These are phyloP conservation scores for Pyrocoelia pectoralis DNA, from an alignment of 2,888 invertebrate genomes.

Conservation along the genomic window DNA sequence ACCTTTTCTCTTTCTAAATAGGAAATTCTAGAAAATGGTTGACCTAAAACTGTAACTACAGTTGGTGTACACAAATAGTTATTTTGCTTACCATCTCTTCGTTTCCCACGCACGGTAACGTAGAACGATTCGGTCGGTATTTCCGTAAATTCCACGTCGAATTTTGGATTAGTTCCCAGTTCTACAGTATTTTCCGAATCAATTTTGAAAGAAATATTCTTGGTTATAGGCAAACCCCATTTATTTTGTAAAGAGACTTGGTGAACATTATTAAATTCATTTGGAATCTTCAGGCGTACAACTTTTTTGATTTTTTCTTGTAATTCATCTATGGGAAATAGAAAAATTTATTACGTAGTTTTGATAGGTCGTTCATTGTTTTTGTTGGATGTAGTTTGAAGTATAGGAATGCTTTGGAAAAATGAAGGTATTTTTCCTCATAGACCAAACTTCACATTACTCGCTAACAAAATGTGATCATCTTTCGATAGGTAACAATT, in stretches of 20 bases:
- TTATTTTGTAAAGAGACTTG: conserved; percentile 39
- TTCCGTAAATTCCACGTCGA: conserved; percentile 42
- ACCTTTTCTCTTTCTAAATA: conserved; percentile 41
- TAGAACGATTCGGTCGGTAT: conserved; percentile 45
- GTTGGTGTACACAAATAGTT: not conserved
- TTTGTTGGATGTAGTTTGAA: too few species aligned
- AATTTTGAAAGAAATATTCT: conserved; percentile 13
- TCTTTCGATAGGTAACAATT: too few species aligned
- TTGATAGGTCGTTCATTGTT: too few species aligned
- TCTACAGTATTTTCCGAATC: not conserved
- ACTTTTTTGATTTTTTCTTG: conserved; percentile 14
- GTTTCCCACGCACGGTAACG: conserved; percentile 49
- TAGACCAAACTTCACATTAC: too few species aligned
- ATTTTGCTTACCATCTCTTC: conserved; percentile 45
- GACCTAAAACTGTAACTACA: conserved; percentile 43
- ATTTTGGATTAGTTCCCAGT: conserved; percentile 3
- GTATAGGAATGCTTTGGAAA: too few species aligned
- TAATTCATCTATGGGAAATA: too few species aligned
- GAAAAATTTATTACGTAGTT: too few species aligned
- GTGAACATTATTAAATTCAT: conserved; percentile 34
- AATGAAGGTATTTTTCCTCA: too few species aligned
- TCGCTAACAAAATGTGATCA: too few species aligned
- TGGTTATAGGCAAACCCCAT: conserved; percentile 29
- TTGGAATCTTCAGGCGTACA: conserved; percentile 22
- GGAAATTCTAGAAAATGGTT: conserved; percentile 47